Conservation (phyloP, 2,888 invertebrate species). For the Lasioglossum vierecki region DNA sequence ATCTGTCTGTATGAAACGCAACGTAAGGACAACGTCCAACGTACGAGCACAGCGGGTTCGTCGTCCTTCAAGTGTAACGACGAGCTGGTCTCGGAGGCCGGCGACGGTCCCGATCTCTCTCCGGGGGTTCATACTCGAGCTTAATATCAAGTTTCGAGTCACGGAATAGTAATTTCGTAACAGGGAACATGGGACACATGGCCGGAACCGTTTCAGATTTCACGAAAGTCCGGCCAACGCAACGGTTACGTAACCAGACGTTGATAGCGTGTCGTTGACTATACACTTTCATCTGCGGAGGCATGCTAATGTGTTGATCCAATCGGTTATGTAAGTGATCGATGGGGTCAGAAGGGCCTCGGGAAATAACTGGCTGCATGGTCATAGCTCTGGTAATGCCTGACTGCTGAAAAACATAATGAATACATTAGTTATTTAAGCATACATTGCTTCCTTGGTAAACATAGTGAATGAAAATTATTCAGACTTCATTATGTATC, state of each 20-base stretch:
- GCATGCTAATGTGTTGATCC: background rate
- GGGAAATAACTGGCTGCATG: background rate
- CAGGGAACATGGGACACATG: background rate
- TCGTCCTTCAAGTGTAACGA: background rate
- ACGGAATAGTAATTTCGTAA: background rate
- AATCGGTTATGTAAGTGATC: conserved; percentile 23
- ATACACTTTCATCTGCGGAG: conserved; percentile 7
- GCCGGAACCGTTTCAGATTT: background rate
- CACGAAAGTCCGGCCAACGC: background rate
- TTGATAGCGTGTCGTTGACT: background rate
- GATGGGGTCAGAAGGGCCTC: background rate
- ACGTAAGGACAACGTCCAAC: conserved; percentile 12
- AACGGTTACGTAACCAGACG: conserved; percentile 19
- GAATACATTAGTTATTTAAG: background rate
- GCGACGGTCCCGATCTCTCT: background rate
- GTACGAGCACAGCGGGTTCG: background rate
- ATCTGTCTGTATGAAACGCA: conserved; percentile 34
- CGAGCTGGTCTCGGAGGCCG: background rate
- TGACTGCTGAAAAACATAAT: background rate
- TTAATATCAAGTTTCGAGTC: background rate
- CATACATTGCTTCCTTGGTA: too few species aligned
- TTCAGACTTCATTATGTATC: too few species aligned
- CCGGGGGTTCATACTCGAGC: background rate
- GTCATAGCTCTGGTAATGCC: background rate
- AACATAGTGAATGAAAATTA: too few species aligned